A percentile compares a stretch with the other conserved stretches of the same genome.
Evolutionary conservation across 1,140 invertebrate species (phyloP).

Genomic region (Meloidogyne hapla): DNA sequence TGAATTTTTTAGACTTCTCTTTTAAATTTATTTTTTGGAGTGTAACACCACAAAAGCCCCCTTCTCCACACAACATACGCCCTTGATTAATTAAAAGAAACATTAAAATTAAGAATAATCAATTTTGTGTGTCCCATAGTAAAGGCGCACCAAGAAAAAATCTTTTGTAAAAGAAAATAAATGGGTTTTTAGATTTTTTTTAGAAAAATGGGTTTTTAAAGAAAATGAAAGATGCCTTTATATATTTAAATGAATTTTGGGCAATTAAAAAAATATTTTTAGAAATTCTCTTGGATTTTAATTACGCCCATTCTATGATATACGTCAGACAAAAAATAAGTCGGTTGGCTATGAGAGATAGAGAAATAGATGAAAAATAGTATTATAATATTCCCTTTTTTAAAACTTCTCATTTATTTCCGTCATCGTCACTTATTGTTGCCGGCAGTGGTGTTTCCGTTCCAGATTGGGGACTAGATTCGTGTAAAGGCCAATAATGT

Average conservation of each 20-base stretch:
- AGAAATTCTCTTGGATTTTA: not conserved
- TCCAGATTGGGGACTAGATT: conserved; percentile 18
- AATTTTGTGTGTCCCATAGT: not conserved
- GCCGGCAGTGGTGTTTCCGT: not conserved
- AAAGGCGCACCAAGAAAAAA: not conserved
- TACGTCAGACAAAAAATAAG: conserved; percentile 3
- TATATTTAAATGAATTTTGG: not conserved
- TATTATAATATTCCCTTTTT: not conserved
- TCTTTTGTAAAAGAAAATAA: not conserved
- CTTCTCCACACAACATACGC: not conserved
- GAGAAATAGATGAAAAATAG: not conserved
- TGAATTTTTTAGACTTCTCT: no score
- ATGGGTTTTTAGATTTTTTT: not conserved
- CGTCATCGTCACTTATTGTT: not conserved
- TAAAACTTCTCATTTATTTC: not conserved
- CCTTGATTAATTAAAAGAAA: not conserved
- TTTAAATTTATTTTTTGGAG: no score
- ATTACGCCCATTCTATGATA: not conserved
- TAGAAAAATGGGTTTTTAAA: not conserved
- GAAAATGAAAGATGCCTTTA: not conserved
- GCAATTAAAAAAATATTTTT: not conserved
- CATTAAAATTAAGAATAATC: conserved; percentile 6
- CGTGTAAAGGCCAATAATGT: conserved; percentile 29
- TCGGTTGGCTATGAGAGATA: not conserved
- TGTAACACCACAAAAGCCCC: no score